These are phyloP conservation scores for Acromyrmex charruanus DNA, from an alignment of 1,140 invertebrate species.

Conservation along the genomic window DNA sequence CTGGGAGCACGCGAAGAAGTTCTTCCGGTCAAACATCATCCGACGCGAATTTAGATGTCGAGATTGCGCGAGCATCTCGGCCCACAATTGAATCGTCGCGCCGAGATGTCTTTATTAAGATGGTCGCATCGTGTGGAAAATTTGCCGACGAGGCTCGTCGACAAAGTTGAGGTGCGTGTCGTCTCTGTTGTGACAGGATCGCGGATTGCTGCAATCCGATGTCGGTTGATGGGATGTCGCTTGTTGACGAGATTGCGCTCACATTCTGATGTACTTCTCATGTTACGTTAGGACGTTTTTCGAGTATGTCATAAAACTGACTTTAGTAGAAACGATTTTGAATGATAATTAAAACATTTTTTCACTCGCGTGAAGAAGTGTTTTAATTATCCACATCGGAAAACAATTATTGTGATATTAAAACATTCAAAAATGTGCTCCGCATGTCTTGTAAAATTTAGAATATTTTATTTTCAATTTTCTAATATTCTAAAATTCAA, in stretches of 20 bases:
- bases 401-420: not conserved
- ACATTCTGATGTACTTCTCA: not conserved
- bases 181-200: conserved; percentile 2
- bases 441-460: not conserved
- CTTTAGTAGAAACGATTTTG: not conserved
- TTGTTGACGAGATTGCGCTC: conserved; percentile 33
- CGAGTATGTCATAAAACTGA: not conserved
- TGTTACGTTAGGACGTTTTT: not conserved
- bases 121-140: conserved; percentile 56
- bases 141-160: conserved; percentile 47
- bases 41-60: conserved; percentile 69
- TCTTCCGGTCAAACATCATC: conserved; percentile 66
- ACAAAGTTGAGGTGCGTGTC: conserved; percentile 21
- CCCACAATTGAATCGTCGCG: conserved; percentile 16
- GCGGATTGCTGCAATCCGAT: conserved; percentile 8
- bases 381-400: not conserved
- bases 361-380: no score
- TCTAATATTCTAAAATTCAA: no score
- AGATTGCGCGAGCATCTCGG: conserved; percentile 62
- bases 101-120: conserved; percentile 75
- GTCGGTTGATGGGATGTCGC: conserved; percentile 28
- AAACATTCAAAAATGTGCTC: not conserved
- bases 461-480: not conserved
- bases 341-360: not conserved
- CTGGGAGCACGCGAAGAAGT: conserved; percentile 28